phyloP scores from a whole-genome alignment of 2,797 vertebrate genomes.

The Tenualosa thibaudeaui region DNA sequence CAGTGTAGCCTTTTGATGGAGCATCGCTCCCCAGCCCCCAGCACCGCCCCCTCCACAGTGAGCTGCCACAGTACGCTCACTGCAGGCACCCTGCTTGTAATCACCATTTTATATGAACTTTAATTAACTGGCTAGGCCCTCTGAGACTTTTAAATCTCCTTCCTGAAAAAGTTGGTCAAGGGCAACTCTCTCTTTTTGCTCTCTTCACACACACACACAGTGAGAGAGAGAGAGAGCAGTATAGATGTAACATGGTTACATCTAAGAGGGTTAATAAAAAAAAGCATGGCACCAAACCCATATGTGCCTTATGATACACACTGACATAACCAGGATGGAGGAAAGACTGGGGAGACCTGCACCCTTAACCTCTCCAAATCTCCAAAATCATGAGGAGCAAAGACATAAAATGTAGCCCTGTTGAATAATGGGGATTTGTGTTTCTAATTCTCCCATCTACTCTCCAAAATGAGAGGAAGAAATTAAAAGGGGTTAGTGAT shows the following conservation, averaged over 20 bases:
- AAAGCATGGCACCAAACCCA: neutral
- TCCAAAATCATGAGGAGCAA: neutral
- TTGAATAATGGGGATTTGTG: neutral
- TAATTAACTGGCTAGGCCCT: slow-evolving; percentile 37
- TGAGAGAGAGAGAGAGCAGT: too few relatives aligned
- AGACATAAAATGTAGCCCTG: neutral
- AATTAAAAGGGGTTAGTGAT: neutral
- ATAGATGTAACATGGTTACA: too few relatives aligned
- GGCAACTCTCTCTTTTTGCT: slow-evolving; percentile 1
- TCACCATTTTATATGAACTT: slow-evolving; percentile 29
- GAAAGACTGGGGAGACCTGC: too few relatives aligned
- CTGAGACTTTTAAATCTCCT: slow-evolving; percentile 36
- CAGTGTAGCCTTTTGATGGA: neutral
- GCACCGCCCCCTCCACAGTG: neutral
- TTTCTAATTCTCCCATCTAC: neutral
- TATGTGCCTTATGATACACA: neutral
- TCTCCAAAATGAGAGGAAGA: neutral
- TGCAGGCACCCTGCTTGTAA: slow-evolving; percentile 21
- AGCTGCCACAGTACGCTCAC: neutral
- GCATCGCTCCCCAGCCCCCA: neutral
- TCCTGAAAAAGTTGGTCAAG: slow-evolving; percentile 44
- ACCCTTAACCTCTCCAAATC: neutral
- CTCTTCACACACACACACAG: too few relatives aligned
- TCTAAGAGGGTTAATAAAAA: neutral
- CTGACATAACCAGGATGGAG: neutral